phyloP scores from a whole-genome alignment of 2,888 invertebrate genomes.

The Tiliacea aurago region DNA sequence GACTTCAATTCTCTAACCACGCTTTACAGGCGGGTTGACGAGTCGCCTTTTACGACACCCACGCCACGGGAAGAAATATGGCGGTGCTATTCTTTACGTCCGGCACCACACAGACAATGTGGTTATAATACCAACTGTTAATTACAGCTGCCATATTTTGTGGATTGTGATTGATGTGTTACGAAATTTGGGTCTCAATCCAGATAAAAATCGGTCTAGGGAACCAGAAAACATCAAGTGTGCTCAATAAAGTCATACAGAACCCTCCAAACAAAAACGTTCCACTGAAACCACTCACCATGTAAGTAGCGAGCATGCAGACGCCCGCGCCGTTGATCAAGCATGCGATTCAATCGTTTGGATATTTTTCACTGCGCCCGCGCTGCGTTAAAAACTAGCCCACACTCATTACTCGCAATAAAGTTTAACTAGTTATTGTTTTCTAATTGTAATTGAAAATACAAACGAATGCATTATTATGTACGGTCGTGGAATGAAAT shows the following conservation, averaged over 20 bases:
- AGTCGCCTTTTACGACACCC: too few relatives aligned
- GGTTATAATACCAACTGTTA: too few relatives aligned
- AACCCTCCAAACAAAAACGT: conserved; percentile 18
- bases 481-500: neutral
- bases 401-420: conserved; percentile 59
- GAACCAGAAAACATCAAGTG: neutral
- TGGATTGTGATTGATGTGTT: too few relatives aligned
- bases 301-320: conserved; percentile 55
- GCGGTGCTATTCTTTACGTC: too few relatives aligned
- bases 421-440: conserved; percentile 64
- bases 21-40: too few relatives aligned
- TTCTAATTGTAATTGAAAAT: conserved; percentile 59
- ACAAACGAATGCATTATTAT: conserved; percentile 13
- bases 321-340: conserved; percentile 62
- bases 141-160: too few relatives aligned
- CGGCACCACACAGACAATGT: too few relatives aligned
- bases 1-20: too few relatives aligned
- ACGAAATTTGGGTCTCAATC: too few relatives aligned
- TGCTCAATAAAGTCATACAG: conserved; percentile 20
- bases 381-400: conserved; percentile 49
- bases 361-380: conserved; percentile 51
- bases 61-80: too few relatives aligned
- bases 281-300: conserved; percentile 33
- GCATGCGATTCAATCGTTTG: conserved; percentile 66
- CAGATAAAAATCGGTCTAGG: neutral